A percentile compares a stretch with the other conserved stretches of the same genome.
Conservation (phyloP, 2,888 invertebrate genomes). For the Ligdia adustata region DNA sequence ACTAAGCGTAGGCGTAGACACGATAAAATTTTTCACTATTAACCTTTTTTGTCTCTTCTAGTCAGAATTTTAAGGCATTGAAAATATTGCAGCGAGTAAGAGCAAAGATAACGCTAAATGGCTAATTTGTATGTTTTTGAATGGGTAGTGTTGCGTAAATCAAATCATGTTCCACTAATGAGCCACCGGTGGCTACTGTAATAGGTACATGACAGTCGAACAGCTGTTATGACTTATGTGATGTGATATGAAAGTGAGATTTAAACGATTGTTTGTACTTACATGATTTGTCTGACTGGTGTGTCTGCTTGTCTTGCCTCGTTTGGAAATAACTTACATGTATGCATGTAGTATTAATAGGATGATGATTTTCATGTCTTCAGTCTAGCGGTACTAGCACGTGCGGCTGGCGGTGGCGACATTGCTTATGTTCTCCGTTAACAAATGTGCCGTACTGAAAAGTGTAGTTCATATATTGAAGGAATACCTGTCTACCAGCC, state of each 20-base stretch:
- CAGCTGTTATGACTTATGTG: slow-evolving; percentile 50
- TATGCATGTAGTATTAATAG: too few species aligned
- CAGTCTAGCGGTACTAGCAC: too few species aligned
- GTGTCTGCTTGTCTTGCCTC: neutral
- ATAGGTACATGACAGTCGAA: slow-evolving; percentile 49
- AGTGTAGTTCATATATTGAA: too few species aligned
- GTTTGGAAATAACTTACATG: too few species aligned
- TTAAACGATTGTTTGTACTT: too few species aligned
- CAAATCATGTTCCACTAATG: slow-evolving; percentile 58
- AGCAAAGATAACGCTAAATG: slow-evolving; percentile 71
- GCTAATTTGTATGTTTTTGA: slow-evolving; percentile 67
- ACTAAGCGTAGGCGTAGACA: slow-evolving; percentile 2
- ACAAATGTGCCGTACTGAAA: too few species aligned
- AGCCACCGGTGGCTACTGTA: slow-evolving; percentile 64
- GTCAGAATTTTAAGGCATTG: slow-evolving; percentile 35
- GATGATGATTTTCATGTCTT: too few species aligned
- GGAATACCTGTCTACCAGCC: too few species aligned
- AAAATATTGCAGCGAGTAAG: slow-evolving; percentile 39
- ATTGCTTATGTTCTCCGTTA: too few species aligned
- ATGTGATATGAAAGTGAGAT: slow-evolving; percentile 54
- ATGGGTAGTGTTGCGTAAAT: slow-evolving; percentile 66
- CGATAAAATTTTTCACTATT: slow-evolving; percentile 1
- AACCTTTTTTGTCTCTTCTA: slow-evolving; percentile 52
- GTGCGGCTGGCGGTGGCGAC: too few species aligned
- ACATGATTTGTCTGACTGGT: slow-evolving; percentile 7